Evolutionary conservation across 2,888 invertebrate genomes (phyloP), one percentile per base, ranked within the genome.

Genomic region (Drosophila neutralis): DNA sequence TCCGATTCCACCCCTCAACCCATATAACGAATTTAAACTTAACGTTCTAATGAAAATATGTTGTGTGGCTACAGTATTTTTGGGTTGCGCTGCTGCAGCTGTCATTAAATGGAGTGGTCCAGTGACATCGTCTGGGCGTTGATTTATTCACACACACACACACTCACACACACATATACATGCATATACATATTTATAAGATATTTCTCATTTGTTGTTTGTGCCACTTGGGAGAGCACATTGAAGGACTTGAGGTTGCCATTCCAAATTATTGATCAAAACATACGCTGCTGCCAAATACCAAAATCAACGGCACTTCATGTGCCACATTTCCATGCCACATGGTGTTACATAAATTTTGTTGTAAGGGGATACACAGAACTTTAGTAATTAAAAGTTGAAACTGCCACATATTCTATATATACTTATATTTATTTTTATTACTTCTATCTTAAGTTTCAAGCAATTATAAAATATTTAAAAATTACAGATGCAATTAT

Each of bases 71-170:
- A 84, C 75, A 81, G 74, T 31, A 57, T 81, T 73, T 83, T 75
- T 40, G 60, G 49, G 48, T 1, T 49, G 60, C 45, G 48, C 48
- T 60, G 67, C 82, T 85, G 87, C 77, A 82, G 74, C 72, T 89
- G 84, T 87, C 84, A 87, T 89, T 84, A 87, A 84, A 87, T 86
- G 76, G 76, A 75, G 69, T 74, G 73, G 68, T 73, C 60, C 56
- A 64, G 54, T 56, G 51, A 52, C 68, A 78, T 57, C 33, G 62
- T 61, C 70, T 54, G 52, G 31, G 58, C 69, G 66, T 76, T 89
- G 84, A 89, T 81, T 83, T 78, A 80, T 86, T 70, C 40, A 70
- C 54, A 75, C 59, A 74, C 35, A 66, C 33, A 36, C 49, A 33
- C 36, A 61, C 24, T 21, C 58, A 74, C 35, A 66, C 33, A 36